Evolutionary conservation across 2,888 invertebrate genomes (phyloP).

Genomic region (Heliconius erato): DNA sequence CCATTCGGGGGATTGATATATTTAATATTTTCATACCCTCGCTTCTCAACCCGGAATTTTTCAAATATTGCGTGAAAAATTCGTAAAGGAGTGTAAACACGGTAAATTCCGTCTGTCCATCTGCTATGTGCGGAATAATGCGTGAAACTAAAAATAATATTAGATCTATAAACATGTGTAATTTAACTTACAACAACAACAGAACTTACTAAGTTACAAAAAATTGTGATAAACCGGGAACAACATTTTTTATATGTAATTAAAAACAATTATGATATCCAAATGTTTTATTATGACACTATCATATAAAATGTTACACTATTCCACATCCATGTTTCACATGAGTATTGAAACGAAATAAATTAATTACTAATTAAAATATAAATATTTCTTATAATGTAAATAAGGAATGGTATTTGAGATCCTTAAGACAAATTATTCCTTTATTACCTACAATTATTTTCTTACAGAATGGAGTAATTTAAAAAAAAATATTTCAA

Average conservation of each 20-base stretch:
- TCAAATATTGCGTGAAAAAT: background rate
- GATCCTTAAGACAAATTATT: conserved; percentile 17
- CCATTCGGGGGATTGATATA: too few species aligned
- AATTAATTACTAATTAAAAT: conserved; percentile 52
- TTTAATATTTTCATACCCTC: too few species aligned
- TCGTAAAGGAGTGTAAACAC: too few species aligned
- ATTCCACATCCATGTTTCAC: conserved; percentile 69
- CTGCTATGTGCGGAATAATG: background rate
- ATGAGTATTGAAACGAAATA: conserved; percentile 66
- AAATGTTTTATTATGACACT: conserved; percentile 54
- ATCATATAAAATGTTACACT: conserved; percentile 65
- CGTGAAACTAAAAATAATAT: background rate
- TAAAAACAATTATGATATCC: conserved; percentile 33
- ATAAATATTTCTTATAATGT: conserved; percentile 46
- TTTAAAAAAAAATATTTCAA: background rate
- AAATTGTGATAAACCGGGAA: conserved; percentile 40
- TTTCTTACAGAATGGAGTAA: background rate
- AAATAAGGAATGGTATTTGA: conserved; percentile 58
- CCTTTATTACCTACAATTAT: background rate
- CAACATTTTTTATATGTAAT: conserved; percentile 36
- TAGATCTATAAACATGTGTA: background rate
- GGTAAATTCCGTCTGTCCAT: too few species aligned
- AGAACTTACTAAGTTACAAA: too few species aligned
- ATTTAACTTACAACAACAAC: background rate
- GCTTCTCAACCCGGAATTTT: background rate